These are phyloP conservation scores for Sebastes steindachneri DNA, from an alignment of 2,797 vertebrate species.

Conservation along the genomic window DNA sequence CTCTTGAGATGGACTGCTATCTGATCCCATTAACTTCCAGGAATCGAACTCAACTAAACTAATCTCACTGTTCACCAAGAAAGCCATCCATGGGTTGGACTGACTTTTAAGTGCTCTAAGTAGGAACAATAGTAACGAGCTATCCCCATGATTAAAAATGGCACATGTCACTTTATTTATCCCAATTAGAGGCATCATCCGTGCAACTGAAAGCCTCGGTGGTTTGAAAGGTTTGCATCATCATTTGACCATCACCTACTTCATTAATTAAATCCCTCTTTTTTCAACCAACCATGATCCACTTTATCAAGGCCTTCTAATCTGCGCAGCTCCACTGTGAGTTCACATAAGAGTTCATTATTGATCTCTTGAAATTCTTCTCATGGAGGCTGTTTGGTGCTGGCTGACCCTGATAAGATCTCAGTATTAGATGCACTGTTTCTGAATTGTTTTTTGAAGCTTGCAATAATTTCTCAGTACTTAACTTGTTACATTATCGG, in stretches of 20 bases:
- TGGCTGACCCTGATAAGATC: constrained; percentile 26
- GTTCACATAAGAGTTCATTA: constrained; percentile 67
- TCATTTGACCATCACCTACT: constrained; percentile 37
- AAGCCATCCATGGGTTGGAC: background rate
- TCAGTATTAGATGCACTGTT: constrained; percentile 5
- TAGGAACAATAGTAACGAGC: background rate
- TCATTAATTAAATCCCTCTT: constrained; percentile 51
- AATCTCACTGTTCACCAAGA: background rate
- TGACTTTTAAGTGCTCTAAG: background rate
- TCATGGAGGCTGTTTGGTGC: constrained; percentile 55
- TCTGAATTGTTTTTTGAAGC: constrained; percentile 24
- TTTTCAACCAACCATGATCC: constrained; percentile 45
- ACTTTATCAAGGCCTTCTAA: constrained; percentile 64
- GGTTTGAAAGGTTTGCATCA: constrained; percentile 46
- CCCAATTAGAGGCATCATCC: background rate
- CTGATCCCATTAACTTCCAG: constrained; percentile 42
- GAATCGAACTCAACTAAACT: constrained; percentile 24
- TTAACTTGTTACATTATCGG: background rate
- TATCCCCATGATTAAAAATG: background rate
- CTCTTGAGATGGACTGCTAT: constrained; percentile 30
- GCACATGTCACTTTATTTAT: constrained; percentile 1
- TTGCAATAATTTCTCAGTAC: background rate
- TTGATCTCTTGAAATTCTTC: constrained; percentile 71
- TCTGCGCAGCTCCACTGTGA: constrained; percentile 62
- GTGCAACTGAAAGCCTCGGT: background rate